Evolutionary conservation across 2,888 invertebrate genomes (phyloP).

Genomic region (Palloptera scutellata): DNA sequence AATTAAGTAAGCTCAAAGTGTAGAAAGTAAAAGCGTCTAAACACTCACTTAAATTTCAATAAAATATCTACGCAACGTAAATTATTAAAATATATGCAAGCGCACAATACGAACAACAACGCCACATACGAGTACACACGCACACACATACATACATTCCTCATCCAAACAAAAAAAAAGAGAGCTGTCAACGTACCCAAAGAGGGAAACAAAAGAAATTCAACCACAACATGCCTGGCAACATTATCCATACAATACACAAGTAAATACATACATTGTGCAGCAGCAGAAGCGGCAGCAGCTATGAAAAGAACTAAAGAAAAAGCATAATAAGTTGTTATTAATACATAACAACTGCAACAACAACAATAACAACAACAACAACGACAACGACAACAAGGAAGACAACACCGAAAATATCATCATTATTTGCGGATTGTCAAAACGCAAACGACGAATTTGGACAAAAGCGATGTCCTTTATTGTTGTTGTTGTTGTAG

Average conservation of each 20-base stretch:
- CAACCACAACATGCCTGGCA: slow-evolving; percentile 14
- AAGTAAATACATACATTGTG: neutral
- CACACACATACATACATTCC: neutral
- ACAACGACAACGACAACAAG: neutral
- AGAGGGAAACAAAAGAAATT: slow-evolving; percentile 14
- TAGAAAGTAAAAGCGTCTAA: slow-evolving; percentile 22
- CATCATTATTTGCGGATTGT: slow-evolving; percentile 28
- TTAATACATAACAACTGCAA: slow-evolving; percentile 5
- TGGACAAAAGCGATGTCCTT: slow-evolving; percentile 2
- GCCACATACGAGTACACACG: neutral
- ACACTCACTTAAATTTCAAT: slow-evolving; percentile 34
- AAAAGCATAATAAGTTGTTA: no score
- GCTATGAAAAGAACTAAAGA: no score
- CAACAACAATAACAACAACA: neutral
- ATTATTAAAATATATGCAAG: slow-evolving; percentile 38
- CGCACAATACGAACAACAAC: slow-evolving; percentile 42
- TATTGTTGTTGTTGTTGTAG: slow-evolving; percentile 3
- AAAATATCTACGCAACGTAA: slow-evolving; percentile 25
- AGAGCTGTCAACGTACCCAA: slow-evolving; percentile 13
- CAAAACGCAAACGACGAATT: slow-evolving; percentile 9
- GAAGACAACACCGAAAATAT: slow-evolving; percentile 10
- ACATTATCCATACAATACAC: slow-evolving; percentile 22
- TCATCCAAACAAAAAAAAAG: neutral
- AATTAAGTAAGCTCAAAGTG: no score
- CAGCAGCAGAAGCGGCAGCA: no score